Conservation (phyloP, 2,797 vertebrate species). For the Aratinga solstitialis region DNA sequence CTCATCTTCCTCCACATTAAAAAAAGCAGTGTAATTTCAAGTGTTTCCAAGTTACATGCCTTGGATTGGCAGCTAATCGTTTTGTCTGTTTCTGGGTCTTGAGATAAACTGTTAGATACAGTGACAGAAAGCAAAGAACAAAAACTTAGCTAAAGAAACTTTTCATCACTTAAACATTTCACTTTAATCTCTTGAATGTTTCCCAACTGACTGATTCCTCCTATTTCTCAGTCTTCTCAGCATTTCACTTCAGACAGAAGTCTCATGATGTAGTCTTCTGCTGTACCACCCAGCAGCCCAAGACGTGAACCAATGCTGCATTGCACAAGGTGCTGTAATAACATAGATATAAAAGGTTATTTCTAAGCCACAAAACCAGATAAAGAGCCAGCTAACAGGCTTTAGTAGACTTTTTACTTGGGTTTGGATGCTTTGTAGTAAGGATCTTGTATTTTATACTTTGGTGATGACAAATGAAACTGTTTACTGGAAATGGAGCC, state of each 20-base stretch:
- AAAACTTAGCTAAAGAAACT: not conserved
- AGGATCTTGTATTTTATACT: not conserved
- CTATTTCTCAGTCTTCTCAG: not conserved
- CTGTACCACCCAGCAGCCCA: not conserved
- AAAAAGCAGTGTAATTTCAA: not conserved
- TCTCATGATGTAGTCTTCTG: not conserved
- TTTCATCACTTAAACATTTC: not conserved
- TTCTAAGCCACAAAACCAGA: accelerated
- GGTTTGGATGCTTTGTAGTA: not conserved
- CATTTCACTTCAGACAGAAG: not conserved
- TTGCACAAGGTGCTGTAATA: not conserved
- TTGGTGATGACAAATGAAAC: not conserved
- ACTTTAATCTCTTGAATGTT: not conserved
- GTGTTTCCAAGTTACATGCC: not conserved
- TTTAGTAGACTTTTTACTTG: not conserved
- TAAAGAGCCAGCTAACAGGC: not conserved
- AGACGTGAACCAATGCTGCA: not conserved
- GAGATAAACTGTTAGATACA: not conserved
- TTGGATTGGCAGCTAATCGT: not conserved
- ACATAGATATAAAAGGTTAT: not conserved
- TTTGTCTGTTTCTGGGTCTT: not conserved
- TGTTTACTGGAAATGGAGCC: not conserved
- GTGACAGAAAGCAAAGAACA: not conserved
- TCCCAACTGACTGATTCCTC: not conserved
- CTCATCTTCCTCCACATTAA: not conserved